Evolutionary conservation across 2,888 invertebrate species (phyloP).

Genomic region (Pollenia angustigena): DNA sequence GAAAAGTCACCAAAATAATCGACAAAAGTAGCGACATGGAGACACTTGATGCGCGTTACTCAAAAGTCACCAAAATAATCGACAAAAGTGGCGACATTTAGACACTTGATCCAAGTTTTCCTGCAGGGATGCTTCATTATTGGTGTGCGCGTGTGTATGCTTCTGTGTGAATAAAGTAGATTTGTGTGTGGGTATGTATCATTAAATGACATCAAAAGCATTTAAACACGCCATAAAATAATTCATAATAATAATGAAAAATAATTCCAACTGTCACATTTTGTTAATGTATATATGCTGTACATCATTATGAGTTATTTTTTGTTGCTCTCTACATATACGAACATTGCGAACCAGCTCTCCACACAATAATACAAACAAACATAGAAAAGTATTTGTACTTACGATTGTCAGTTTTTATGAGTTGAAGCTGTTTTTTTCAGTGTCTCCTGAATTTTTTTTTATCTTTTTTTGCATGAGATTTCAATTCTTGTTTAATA

Average conservation of each 20-base stretch:
- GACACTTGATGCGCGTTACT: no score
- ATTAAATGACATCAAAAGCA: constrained; percentile 80
- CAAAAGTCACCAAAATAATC: no score
- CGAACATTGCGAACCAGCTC: no score
- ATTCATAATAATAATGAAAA: constrained; percentile 79
- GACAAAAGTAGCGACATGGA: no score
- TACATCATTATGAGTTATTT: constrained; percentile 60
- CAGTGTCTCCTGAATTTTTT: constrained; percentile 35
- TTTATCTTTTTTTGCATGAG: not conserved
- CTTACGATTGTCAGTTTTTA: not conserved
- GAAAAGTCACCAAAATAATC: no score
- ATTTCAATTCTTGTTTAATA: constrained; percentile 6
- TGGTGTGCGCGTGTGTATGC: not conserved
- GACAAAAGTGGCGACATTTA: no score
- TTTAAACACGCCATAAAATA: constrained; percentile 83
- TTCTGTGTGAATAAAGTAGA: constrained; percentile 18
- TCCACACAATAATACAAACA: no score
- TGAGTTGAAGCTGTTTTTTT: constrained; percentile 30
- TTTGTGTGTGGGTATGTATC: constrained; percentile 46
- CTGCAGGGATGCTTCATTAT: no score
- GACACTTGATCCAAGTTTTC: no score
- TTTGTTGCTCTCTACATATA: constrained; percentile 23
- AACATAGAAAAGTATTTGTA: not conserved
- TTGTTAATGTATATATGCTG: constrained; percentile 71
- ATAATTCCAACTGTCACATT: constrained; percentile 78